Evolutionary conservation across 2,113 vertebrate species (phyloP), one percentile per base, ranked within the genome.

Genomic region (Pelobates fuscus): DNA sequence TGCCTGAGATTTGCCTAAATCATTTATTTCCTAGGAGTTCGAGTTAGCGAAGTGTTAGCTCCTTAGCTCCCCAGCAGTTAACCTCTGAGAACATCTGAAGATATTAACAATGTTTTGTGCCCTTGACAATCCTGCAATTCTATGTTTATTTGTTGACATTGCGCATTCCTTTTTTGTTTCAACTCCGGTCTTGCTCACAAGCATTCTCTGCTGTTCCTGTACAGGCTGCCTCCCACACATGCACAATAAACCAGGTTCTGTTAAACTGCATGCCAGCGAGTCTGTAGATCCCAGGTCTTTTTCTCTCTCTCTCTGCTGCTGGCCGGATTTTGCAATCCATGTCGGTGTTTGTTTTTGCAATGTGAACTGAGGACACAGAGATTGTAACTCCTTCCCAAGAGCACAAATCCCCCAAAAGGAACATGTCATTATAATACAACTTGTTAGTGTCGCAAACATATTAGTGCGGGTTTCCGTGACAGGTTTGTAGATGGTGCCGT

Each of bases 171-270:
- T 46, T 25, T 7, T 62, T n/a, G 11, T 20, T 30, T 18, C 43
- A 32, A 3, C 23, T 20, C 18, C 3, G n/a, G 18, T 18, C 23
- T 3, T 25, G 57, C 61, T 59, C 18, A 26, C n/a, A 21, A 6
- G 12, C 58, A 26, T n/a, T 21, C 12, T 60, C 23, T 52, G 57
- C 25, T 49, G 18, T 8, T 30, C 44, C 8, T 12, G 12, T 23
- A 21, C 20, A 12, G 6, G 2, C 11, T 21, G 21, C 21, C 20
- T 18, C 52, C 52, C 20, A 71, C 17, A 80, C 81, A 86, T 49
- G 44, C 54, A 25, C 44, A 66, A 27, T 81, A 17, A 55, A 55
- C 82, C 82, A 82, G 77, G 78, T 77, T 67, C 64, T 63, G 66
- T 82, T 70, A 78, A 71, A 64, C 67, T 52, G 37, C 46, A 24